phyloP scores from a whole-genome alignment of 2,113 vertebrate genomes.

The Mustela nigripes region DNA sequence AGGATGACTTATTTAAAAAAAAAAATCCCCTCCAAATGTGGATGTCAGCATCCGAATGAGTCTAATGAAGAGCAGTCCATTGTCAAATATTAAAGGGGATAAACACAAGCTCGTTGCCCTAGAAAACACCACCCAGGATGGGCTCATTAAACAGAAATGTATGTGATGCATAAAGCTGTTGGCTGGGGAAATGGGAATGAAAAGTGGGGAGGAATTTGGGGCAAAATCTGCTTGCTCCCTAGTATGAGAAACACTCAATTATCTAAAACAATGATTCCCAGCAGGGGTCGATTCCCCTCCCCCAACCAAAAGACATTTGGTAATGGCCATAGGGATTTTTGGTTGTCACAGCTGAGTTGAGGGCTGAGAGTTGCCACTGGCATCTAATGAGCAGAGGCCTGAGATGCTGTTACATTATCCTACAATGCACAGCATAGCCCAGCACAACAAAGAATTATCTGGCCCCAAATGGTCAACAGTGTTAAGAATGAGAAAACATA shows the following conservation, averaged over 20 bases:
- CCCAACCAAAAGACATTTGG: neutral
- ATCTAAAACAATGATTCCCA: neutral
- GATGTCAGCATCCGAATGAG: constrained; percentile 73
- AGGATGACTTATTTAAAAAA: constrained; percentile 84
- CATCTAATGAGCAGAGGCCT: neutral
- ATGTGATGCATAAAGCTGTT: neutral
- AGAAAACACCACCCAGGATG: constrained; percentile 47
- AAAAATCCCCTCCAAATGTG: constrained; percentile 84
- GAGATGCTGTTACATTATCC: neutral
- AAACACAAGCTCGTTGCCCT: constrained; percentile 58
- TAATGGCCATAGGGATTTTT: neutral
- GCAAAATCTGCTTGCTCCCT: neutral
- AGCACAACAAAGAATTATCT: neutral
- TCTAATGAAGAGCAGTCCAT: constrained; percentile 70
- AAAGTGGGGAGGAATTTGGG: neutral
- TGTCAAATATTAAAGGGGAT: constrained; percentile 76
- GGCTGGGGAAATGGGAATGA: neutral
- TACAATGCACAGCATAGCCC: neutral
- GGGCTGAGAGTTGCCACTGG: no score
- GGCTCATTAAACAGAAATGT: constrained; percentile 48
- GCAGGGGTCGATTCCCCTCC: no score
- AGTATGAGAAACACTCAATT: neutral
- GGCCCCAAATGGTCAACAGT: neutral
- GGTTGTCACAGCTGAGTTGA: neutral
- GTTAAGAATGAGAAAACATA: neutral